Base-by-base conservation (phyloP, 2,888 invertebrate genomes). In the Galerucella pusilla region DNA sequence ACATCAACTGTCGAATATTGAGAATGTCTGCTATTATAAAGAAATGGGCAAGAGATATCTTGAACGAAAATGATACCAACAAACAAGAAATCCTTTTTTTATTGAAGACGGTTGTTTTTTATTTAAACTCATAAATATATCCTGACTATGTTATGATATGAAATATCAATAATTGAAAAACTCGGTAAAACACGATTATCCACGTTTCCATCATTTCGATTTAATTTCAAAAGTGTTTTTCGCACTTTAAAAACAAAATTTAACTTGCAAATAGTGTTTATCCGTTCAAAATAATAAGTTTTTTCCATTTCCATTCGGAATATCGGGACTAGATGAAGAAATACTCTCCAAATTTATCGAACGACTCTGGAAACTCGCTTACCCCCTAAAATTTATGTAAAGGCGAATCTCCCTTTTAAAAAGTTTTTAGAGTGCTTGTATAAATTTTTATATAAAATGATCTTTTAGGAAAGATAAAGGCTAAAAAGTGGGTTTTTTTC, bases 181-280 rank as follows among this genome's bases (percentile, higher is more conserved):
- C 35, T 35, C 35, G 35, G 6, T 46, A 46, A 46, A 46, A 46
- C 3, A 46, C 10, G 49, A 72, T 71, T 42, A 16, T 69, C 67
- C 16, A n/a, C 70, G 61, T 45, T 69, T 68, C 60, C 7, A 1
- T 64, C 45, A 54, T 60, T 45, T 71, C 64, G 61, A 59, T 68
- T 61, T 73, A 70, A 75, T 74, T 75, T 72, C 60, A 63, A 69
- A 75, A 75, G 67, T 74, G 70, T 72, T 64, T 42, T 64, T 71
- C 59, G 74, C 71, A 25, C 68, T 63, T 63, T 66, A 64, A 71
- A 75, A 77, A 77, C 77, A 77, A 75, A 77, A 77, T 77, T 71
- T 74, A 75, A 77, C 75, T 76, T 76, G 76, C 76, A 78, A 78
- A 78, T 78, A 73, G 78, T 76, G 78, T 78, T 78, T 78, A 78